Conservation (phyloP, 2,113 vertebrate genomes). For the Silurus asotus region DNA sequence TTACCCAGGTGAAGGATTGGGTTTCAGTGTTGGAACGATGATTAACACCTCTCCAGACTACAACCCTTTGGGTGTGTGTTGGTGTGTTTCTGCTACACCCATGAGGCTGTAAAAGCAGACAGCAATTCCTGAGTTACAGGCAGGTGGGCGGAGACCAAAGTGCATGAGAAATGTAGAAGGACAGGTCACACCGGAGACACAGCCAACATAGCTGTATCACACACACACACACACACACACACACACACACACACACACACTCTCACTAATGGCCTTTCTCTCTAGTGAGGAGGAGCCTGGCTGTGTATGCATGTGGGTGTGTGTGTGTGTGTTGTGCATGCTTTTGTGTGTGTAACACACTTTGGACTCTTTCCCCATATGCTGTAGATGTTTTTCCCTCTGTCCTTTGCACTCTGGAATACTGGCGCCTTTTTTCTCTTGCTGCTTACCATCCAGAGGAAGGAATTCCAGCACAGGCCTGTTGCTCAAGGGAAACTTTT, state of each 20-base stretch:
- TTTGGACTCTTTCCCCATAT: slow-evolving; percentile 40
- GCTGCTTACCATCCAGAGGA: slow-evolving; percentile 48
- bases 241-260: slow-evolving; percentile 16
- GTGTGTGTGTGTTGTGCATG: slow-evolving; percentile 31
- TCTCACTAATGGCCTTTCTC: slow-evolving; percentile 29
- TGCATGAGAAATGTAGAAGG: slow-evolving; percentile 69
- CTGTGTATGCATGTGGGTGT: slow-evolving; percentile 40
- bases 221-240: slow-evolving; percentile 20
- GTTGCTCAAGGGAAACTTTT: slow-evolving; percentile 56
- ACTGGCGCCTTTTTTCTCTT: slow-evolving; percentile 28
- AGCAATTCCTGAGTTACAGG: neutral
- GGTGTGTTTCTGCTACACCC: slow-evolving; percentile 22
- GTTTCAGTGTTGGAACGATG: neutral
- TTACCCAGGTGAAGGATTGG: neutral
- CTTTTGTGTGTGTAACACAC: slow-evolving; percentile 29
- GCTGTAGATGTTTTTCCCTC: slow-evolving; percentile 34
- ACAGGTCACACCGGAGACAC: slow-evolving; percentile 71
- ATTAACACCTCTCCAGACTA: too few relatives aligned
- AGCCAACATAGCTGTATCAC: slow-evolving; percentile 23
- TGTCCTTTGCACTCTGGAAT: slow-evolving; percentile 44
- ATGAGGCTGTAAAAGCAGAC: neutral
- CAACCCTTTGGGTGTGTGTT: neutral
- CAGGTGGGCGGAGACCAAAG: slow-evolving; percentile 35
- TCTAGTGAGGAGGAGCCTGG: slow-evolving; percentile 58
- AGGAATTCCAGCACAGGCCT: slow-evolving; percentile 49